Base-by-base conservation (phyloP, 1,140 invertebrate genomes). In the Ips nitidus region DNA sequence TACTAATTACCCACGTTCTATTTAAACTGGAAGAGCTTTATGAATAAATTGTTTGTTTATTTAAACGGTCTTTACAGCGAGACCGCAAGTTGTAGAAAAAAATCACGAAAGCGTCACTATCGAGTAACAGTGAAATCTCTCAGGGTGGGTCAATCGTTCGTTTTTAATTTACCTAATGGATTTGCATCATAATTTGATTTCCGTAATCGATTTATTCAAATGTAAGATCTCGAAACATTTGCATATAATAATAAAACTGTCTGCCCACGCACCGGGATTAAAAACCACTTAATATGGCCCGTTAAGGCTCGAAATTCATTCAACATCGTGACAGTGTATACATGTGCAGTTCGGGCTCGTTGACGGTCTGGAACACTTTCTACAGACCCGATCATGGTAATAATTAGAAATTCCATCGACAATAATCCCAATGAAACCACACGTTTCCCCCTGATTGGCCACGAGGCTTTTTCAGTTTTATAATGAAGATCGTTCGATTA, bases 131-230 rank as follows among this genome's bases (percentile, higher is more conserved):
- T 5, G 45, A 47, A 47, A 47, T 5, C 4, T 47, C 45, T 1
- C 45, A 47, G 37, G 52, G 52, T 55, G n/a, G 37, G 52, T 5
- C 37, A 5, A 55, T 22, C 22, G 22, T 38, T 55, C 37, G 8
- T 8, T 40, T 41, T 59, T 59, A 59, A 59, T 59, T 41, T 41
- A 1, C 57, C 36, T 59, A 59, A 59, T 59, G 57, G 57, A 59
- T 59, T 59, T 59, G 41, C 57, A 59, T 59, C 41, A 59, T 59
- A 59, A 59, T 59, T 59, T 59, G 57, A 59, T 59, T 59, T 42
- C 57, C 5, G 57, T 59, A 59, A 59, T 59, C 57, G 57, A 59
- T 59, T 59, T 59, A 59, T 59, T 59, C 41, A 59, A 59, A 59
- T 59, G 52, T 55, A 55, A 55, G 37, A 55, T 8, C 45, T 37